These are phyloP conservation scores for Acanthosoma haemorrhoidale DNA, from an alignment of 2,888 invertebrate genomes.

Conservation along the genomic window DNA sequence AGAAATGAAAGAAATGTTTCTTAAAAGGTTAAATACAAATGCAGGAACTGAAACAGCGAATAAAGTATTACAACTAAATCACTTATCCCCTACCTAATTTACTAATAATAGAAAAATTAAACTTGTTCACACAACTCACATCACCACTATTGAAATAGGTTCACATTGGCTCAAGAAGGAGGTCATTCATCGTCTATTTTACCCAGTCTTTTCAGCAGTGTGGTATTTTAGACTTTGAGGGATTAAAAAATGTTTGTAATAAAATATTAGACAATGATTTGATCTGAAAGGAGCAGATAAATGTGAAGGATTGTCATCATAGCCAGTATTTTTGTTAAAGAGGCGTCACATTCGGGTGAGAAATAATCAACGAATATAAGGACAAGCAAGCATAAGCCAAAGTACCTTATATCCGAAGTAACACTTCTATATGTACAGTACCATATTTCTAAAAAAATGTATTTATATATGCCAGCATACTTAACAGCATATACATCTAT, in stretches of 20 bases:
- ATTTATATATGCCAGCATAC: conserved; percentile 14
- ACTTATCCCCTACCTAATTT: not conserved
- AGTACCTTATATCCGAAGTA: conserved; percentile 27
- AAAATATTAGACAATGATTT: conserved; percentile 31
- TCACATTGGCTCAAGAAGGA: conserved; percentile 31
- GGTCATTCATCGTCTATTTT: conserved; percentile 29
- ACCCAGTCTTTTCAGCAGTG: conserved; percentile 16
- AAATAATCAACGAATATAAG: conserved; percentile 22
- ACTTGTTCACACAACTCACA: conserved; percentile 28
- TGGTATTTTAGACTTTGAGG: conserved; percentile 22
- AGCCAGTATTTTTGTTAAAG: conserved; percentile 10
- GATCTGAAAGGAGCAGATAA: conserved; percentile 30
- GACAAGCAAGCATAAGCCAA: conserved; percentile 1
- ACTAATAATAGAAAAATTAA: conserved; percentile 11
- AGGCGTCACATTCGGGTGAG: conserved; percentile 24
- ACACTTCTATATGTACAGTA: conserved; percentile 30
- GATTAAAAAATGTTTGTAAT: conserved; percentile 24
- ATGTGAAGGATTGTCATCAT: conserved; percentile 29
- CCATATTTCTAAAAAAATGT: conserved; percentile 31
- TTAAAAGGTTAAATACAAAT: not conserved
- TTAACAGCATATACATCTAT: conserved; percentile 23
- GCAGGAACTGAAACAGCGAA: not conserved
- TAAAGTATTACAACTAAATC: not conserved
- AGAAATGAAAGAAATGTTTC: not conserved
- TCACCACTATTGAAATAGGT: conserved; percentile 28